Evolutionary conservation across 2,797 vertebrate species (phyloP).

Genomic region (Rhinoraja longicauda): DNA sequence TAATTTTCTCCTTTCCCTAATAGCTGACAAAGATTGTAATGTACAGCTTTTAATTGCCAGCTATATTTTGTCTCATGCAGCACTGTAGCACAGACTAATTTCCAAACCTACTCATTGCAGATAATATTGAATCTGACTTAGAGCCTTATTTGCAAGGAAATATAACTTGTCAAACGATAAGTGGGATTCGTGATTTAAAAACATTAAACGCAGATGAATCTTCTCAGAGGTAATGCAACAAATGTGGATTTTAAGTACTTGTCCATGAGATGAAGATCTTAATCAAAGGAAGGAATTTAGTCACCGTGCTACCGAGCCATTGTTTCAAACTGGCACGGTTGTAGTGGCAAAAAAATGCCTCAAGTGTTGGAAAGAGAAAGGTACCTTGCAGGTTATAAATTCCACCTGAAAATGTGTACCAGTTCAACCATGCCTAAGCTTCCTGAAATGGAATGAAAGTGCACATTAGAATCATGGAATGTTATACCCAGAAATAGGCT

Average conservation of each 20-base stretch:
- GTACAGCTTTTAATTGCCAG: neutral
- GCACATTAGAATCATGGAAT: slow-evolving; percentile 9
- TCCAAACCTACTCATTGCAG: neutral
- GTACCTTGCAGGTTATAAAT: neutral
- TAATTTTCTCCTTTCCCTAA: slow-evolving; percentile 4
- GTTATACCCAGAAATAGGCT: neutral
- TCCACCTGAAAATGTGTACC: neutral
- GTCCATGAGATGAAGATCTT: slow-evolving; percentile 8
- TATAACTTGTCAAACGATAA: slow-evolving; percentile 22
- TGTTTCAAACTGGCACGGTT: neutral
- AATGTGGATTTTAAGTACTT: neutral
- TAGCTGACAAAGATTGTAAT: neutral
- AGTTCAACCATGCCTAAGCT: slow-evolving; percentile 1
- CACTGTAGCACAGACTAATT: neutral
- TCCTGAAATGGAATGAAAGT: slow-evolving; percentile 6
- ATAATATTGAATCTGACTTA: slow-evolving; percentile 1
- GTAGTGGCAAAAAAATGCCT: neutral
- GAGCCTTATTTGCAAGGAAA: slow-evolving; percentile 18
- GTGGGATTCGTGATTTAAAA: slow-evolving; percentile 11
- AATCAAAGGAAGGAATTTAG: neutral
- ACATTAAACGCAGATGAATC: neutral
- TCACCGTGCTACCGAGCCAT: neutral
- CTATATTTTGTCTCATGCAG: neutral
- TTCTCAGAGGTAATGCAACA: neutral
- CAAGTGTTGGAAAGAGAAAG: neutral